Base-by-base conservation (phyloP, 2,797 vertebrate species). In the Sternarchorhynchus goeldii region DNA sequence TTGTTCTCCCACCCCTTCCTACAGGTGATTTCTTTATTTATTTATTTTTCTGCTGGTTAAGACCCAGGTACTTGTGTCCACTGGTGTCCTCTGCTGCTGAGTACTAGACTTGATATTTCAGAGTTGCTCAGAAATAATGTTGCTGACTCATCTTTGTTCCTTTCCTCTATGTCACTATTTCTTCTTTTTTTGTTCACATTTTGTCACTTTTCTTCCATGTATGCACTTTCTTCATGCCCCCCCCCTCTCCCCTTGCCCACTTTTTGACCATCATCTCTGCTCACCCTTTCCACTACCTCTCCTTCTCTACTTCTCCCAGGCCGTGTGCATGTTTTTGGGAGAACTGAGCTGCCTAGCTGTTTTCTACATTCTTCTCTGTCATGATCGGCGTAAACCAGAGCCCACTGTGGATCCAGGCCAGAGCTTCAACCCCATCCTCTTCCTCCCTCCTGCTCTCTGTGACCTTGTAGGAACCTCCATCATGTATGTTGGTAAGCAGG, bases 251-350 rank as follows among this genome's bases (percentile, higher is more conserved):
- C 31, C 36, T 29, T 12, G 17, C 53, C 10, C 17, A 58, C 36
- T 25, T 25, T 2, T 29, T 17, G 55, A 21, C 7, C 36, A 6
- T 36, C 34, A 36, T 32, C 12, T 67, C 59, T 10, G 8, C 56
- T 50, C 18, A 31, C 29, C 53, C 32, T 20, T 16, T 56, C 21
- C 18, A 2, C 17, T 34, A 18, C n/a, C 16, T 34, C 10, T 5
- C 39, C n/a, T 18, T 41, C 0, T 0, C 71, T 4, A 41, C 8
- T 17, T 21, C 7, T 65, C 20, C 21, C 86, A 98, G 96, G 95
- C 97, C 0, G 95, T 96, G 84, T 95, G 94, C 1, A 98, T 98
- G 96, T 98, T 98, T 88, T 88, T 98, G 81, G 97, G 97, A 0
- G 97, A 98, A 85, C 90, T 97, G 67, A 93, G 94, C 86, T 98